Conservation (phyloP, 2,888 invertebrate genomes). For the Caenorhabditis imperialis region DNA sequence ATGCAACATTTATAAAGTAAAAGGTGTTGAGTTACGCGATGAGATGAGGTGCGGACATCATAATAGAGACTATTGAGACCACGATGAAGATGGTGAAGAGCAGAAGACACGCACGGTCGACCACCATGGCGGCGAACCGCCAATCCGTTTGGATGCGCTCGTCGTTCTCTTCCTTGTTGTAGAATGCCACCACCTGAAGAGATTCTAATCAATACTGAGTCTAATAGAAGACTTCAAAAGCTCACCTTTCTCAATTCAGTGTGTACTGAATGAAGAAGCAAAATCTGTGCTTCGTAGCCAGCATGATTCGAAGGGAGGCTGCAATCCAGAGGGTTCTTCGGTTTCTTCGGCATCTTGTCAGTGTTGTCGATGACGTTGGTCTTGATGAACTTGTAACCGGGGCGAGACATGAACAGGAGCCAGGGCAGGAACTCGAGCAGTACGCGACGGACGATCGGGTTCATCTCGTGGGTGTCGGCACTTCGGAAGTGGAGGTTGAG, state of each 20-base stretch:
- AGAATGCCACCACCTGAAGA: conserved; percentile 58
- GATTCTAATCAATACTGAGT: background rate
- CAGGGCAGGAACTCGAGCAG: conserved; percentile 75
- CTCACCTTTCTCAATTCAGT: conserved; percentile 65
- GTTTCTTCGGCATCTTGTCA: conserved; percentile 49
- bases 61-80: conserved; percentile 63
- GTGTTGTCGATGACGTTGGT: conserved; percentile 54
- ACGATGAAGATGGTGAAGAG: conserved; percentile 70
- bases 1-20: conserved; percentile 9
- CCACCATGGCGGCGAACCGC: conserved; percentile 70
- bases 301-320: conserved; percentile 63
- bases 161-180: conserved; percentile 67
- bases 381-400: conserved; percentile 66
- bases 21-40: conserved; percentile 57
- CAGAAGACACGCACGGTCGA: conserved; percentile 69
- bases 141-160: conserved; percentile 68
- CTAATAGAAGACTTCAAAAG: background rate
- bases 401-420: conserved; percentile 73
- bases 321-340: conserved; percentile 50
- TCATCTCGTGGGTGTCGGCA: conserved; percentile 74
- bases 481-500: conserved; percentile 73
- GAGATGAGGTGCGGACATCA: conserved; percentile 70
- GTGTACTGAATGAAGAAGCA: conserved; percentile 68
- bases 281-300: conserved; percentile 69
- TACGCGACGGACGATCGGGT: conserved; percentile 58